Base-by-base conservation (phyloP, 2,797 vertebrate species). In the Knipowitschia caucasica region DNA sequence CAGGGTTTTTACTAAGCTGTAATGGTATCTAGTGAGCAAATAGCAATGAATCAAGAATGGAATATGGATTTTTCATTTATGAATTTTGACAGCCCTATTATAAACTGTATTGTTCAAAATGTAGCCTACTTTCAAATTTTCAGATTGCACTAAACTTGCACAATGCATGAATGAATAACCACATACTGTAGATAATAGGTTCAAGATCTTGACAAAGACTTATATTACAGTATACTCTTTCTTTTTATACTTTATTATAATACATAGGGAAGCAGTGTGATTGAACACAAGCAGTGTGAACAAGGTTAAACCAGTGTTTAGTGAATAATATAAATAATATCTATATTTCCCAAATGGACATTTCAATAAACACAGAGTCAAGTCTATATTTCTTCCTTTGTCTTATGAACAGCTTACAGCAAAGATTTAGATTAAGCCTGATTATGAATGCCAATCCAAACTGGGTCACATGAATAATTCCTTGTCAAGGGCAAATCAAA, bases 381-480 rank as follows among this genome's bases (percentile, higher is more conserved):
- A 15, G 9, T 30, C 3, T 31, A 6, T 7, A 5, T 54, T 45
- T 7, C 24, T 33, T 10, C 50, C 31, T n/a, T 8, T 53, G 42
- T 47, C 18, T 42, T 62, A 18, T 50, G 54, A 55, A 20, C 12
- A 15, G n/a, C 29, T 55, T 66, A 11, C 31, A n/a, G 2, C 4
- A 31, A 17, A 56, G 75, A 81, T 81, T 77, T 39, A 44, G 18
- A 74, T 62, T 57, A 31, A 71, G 61, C 34, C 57, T 49, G 33
- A 35, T 74, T 76, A 73, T 73, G n/a, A 72, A 72, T 64, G 67
- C 64, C 67, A 27, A 67, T 52, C 35, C 36, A 58, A 79, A 77
- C 25, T 69, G 55, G 77, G 77, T 77, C 83, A 74, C 56, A 46
- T 64, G 7, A 53, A 15, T 56, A 31, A 11, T 40, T 2, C 20